Conservation (phyloP, 2,888 invertebrate species). For the Cephus rjabovi region DNA sequence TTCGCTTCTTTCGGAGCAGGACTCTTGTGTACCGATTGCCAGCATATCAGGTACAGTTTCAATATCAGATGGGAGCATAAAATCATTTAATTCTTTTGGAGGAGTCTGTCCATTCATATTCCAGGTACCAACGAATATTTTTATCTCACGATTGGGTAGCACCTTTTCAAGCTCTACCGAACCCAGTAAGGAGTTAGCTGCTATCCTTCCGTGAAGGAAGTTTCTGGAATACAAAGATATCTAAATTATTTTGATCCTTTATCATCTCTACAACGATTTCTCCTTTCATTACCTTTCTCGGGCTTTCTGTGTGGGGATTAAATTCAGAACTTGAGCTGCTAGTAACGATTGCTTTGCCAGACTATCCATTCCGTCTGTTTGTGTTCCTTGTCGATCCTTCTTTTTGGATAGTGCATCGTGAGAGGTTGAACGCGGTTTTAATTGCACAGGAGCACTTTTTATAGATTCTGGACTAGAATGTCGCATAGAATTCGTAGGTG, state of each 20-base stretch:
- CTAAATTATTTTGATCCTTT: background rate
- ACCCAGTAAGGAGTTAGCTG: constrained; percentile 85
- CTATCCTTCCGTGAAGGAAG: constrained; percentile 82
- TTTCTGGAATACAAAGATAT: constrained; percentile 69
- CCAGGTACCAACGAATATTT: constrained; percentile 94
- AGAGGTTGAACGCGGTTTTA: constrained; percentile 59
- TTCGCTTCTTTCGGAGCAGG: constrained; percentile 85
- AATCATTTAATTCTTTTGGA: constrained; percentile 87
- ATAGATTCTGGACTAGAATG: constrained; percentile 64
- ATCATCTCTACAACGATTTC: background rate
- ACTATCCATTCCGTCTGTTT: constrained; percentile 71
- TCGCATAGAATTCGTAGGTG: constrained; percentile 56
- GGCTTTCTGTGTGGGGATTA: constrained; percentile 86
- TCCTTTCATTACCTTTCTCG: constrained; percentile 73
- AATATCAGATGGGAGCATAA: constrained; percentile 86
- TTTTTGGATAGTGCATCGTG: constrained; percentile 57
- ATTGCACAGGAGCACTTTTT: constrained; percentile 58
- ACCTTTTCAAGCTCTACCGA: constrained; percentile 87
- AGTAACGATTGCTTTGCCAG: constrained; percentile 80
- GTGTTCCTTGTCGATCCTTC: constrained; percentile 43
- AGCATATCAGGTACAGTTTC: constrained; percentile 91
- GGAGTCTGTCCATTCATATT: constrained; percentile 95
- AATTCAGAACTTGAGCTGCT: constrained; percentile 83
- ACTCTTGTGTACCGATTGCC: constrained; percentile 94
- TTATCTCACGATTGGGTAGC: constrained; percentile 86